Evolutionary conservation across 2,113 vertebrate species (phyloP), one percentile per base, ranked within the genome.

Genomic region (Phoenicopterus ruber): DNA sequence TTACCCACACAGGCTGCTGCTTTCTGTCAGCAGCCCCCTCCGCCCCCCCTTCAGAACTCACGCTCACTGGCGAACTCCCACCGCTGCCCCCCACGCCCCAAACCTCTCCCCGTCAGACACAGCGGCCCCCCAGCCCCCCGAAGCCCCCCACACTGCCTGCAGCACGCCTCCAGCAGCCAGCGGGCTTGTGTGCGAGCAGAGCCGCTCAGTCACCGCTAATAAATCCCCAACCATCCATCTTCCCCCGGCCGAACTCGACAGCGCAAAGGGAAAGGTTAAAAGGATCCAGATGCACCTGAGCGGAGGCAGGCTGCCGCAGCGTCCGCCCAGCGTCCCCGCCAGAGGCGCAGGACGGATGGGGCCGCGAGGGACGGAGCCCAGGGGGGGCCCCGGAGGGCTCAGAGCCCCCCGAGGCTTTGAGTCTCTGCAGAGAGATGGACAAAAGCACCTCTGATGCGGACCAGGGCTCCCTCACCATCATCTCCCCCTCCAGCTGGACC

Each of bases 331-430:
- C 4, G 2, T 22, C 40, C 69, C 54, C 9, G 3, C 10, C 7
- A 22, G 38, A 24, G 47, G 26, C 8, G 20, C 5, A 7, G 58
- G 61, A 32, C 6, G 58, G 61, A 32, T 6, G 11, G 59, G 59
- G 59, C n/a, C 26, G 59, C 7, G 62, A 80, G 31, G 19, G 54
- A 55, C 15, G 9, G 13, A 25, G 22, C 22, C 5, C 1, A 3
- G 6, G 0, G 3, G 6, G 4, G 16, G 15, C 19, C 5, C 3
- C 2, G 28, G 2, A 58, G 32, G 14, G 28, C 36, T 42, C 2
- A 0, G 50, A 78, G 65, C 72, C 9, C 2, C 69, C 47, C 1
- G 3, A 54, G 44, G 57, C 44, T 63, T 70, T 63, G 4, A 2
- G 46, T 44, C 58, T 80, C 29, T 65, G 72, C 49, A 59, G 55